Percentiles rank a stretch among this genome's conserved stretches.
These are phyloP conservation scores for Galeopsomyia nigrocyanea DNA, from an alignment of 2,888 invertebrate genomes.

Conservation along the genomic window DNA sequence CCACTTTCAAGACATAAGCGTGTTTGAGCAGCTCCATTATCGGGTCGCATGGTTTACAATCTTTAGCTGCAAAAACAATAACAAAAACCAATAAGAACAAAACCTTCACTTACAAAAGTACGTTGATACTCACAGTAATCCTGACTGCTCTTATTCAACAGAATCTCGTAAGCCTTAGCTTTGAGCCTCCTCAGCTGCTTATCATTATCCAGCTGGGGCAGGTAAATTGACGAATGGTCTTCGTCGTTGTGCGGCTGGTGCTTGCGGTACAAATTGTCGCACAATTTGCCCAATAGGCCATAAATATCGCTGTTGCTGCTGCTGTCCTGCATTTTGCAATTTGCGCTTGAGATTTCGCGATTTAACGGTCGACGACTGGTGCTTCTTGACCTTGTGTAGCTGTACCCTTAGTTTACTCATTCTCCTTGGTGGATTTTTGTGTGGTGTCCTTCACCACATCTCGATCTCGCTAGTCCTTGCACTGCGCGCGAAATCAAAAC, in stretches of 20 bases:
- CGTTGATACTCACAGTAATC: constrained; percentile 25
- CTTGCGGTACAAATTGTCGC: constrained; percentile 54
- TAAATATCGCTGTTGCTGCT: constrained; percentile 55
- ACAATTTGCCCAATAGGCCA: constrained; percentile 59
- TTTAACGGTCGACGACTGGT: constrained; percentile 45
- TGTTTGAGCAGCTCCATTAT: constrained; percentile 62
- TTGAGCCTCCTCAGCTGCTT: constrained; percentile 56
- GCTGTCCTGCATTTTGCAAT: too few species aligned
- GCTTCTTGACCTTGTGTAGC: not conserved
- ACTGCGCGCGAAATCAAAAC: constrained; percentile 19
- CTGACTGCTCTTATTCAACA: constrained; percentile 58
- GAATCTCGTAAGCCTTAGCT: constrained; percentile 61
- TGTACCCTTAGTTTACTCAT: not conserved
- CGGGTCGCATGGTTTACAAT: constrained; percentile 55
- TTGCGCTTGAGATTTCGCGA: too few species aligned
- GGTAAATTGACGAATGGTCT: constrained; percentile 42
- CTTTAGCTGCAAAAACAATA: constrained; percentile 39
- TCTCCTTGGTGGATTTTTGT: not conserved
- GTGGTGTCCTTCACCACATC: too few species aligned
- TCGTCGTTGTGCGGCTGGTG: constrained; percentile 28
- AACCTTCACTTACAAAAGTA: constrained; percentile 6
- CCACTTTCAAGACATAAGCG: constrained; percentile 57
- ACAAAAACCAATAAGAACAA: constrained; percentile 21
- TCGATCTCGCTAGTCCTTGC: too few species aligned
- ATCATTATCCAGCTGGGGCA: constrained; percentile 49